Evolutionary conservation across 2,888 invertebrate species (phyloP).

Genomic region (Troides helena): DNA sequence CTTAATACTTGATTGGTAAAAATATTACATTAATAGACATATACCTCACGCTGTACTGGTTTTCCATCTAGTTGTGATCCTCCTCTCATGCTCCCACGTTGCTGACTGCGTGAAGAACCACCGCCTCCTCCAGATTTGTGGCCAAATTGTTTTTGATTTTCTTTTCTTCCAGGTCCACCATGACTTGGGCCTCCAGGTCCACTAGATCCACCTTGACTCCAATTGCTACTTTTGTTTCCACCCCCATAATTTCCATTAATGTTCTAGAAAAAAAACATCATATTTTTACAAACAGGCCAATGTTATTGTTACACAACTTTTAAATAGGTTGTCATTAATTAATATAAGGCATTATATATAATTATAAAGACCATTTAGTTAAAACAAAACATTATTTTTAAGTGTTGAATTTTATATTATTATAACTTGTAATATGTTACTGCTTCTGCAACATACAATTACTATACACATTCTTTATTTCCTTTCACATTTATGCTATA

Average conservation of each 20-base stretch:
- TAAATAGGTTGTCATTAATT: too few relatives aligned
- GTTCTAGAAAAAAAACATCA: slow-evolving; percentile 48
- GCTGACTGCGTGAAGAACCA: slow-evolving; percentile 37
- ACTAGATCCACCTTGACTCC: slow-evolving; percentile 47
- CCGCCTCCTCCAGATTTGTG: slow-evolving; percentile 40
- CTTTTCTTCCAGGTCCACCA: slow-evolving; percentile 51
- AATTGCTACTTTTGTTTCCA: slow-evolving; percentile 52
- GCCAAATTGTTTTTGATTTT: slow-evolving; percentile 39
- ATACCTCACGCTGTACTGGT: slow-evolving; percentile 64
- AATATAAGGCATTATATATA: too few relatives aligned
- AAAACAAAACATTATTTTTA: too few relatives aligned
- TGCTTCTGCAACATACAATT: too few relatives aligned
- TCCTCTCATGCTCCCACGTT: slow-evolving; percentile 42
- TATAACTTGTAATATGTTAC: too few relatives aligned
- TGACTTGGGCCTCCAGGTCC: slow-evolving; percentile 34
- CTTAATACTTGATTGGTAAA: background rate
- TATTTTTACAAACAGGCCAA: too few relatives aligned
- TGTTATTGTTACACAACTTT: too few relatives aligned
- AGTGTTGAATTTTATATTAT: too few relatives aligned
- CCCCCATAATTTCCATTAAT: slow-evolving; percentile 67
- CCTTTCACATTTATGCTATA: too few relatives aligned
- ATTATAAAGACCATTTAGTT: too few relatives aligned
- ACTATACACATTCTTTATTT: too few relatives aligned
- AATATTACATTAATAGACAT: background rate
- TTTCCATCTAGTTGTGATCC: slow-evolving; percentile 54